Conservation (phyloP, 2,113 vertebrate genomes). For the Zootoca vivipara region DNA sequence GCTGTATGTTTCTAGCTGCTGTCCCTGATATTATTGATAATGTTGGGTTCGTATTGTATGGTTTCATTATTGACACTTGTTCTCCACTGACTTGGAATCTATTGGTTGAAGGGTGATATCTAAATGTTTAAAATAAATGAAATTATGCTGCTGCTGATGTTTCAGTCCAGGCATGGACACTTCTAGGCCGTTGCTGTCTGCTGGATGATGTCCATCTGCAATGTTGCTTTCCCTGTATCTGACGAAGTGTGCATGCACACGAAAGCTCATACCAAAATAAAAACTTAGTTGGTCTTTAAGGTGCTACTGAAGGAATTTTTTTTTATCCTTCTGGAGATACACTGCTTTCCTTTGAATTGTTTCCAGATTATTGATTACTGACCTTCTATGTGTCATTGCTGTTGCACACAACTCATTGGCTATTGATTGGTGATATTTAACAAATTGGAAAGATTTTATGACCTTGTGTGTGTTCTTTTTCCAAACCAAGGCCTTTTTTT, state of each 20-base stretch:
- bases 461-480: neutral
- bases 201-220: neutral
- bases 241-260: too few relatives aligned
- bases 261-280: too few relatives aligned
- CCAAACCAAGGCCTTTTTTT: neutral
- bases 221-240: neutral
- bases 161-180: neutral
- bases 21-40: neutral
- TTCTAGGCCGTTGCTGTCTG: neutral
- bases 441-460: conserved; percentile 14
- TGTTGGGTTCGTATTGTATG: neutral
- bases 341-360: neutral
- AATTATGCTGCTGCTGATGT: neutral
- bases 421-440: conserved; percentile 32
- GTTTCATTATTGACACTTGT: neutral
- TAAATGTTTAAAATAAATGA: neutral
- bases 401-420: conserved; percentile 6
- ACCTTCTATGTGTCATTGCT: neutral
- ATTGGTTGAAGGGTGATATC: neutral
- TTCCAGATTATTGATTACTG: conserved; percentile 14
- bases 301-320: too few relatives aligned
- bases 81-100: neutral
- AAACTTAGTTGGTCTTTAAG: too few relatives aligned
- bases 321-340: neutral
- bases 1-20: neutral